A percentile compares a stretch with the other conserved stretches of the same genome.
Evolutionary conservation across 2,797 vertebrate species (phyloP).

Genomic region (Neoniphon sammara): DNA sequence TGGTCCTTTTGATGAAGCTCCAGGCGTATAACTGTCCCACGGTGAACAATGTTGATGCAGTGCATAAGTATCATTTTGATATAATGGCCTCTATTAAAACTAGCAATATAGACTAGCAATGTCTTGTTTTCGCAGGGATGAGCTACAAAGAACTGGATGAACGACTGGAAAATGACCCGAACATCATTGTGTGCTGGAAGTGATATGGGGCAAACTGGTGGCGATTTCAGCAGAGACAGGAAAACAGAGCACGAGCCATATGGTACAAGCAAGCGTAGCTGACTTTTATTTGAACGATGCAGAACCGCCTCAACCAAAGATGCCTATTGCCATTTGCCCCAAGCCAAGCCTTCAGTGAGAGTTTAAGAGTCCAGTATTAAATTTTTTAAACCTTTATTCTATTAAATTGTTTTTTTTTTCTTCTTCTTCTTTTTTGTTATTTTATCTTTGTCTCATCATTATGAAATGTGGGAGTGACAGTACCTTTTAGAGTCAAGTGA

Average conservation of each 20-base stretch:
- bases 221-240: not conserved
- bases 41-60: not conserved
- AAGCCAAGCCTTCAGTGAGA: conserved; percentile 25
- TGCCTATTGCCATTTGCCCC: conserved; percentile 16
- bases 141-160: conserved; percentile 98
- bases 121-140: conserved; percentile 85
- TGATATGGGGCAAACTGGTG: conserved; percentile 70
- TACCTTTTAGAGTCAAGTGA: not conserved
- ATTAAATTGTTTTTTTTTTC: conserved; percentile 2
- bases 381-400: conserved; percentile 37
- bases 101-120: not conserved
- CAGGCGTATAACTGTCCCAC: not conserved
- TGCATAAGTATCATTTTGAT: conserved; percentile 15
- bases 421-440: conserved; percentile 4
- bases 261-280: not conserved
- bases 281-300: conserved; percentile 6
- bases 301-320: conserved; percentile 61
- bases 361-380: not conserved
- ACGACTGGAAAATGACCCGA: conserved; percentile 95
- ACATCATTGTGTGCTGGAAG: conserved; percentile 98
- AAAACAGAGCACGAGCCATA: not conserved
- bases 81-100: not conserved
- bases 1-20: not conserved
- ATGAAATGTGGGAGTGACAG: not conserved
- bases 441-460: not conserved